Percentiles rank a stretch among this genome's conserved stretches.
Evolutionary conservation across 2,797 vertebrate genomes (phyloP).

Genomic region (Gadopsis marmoratus): DNA sequence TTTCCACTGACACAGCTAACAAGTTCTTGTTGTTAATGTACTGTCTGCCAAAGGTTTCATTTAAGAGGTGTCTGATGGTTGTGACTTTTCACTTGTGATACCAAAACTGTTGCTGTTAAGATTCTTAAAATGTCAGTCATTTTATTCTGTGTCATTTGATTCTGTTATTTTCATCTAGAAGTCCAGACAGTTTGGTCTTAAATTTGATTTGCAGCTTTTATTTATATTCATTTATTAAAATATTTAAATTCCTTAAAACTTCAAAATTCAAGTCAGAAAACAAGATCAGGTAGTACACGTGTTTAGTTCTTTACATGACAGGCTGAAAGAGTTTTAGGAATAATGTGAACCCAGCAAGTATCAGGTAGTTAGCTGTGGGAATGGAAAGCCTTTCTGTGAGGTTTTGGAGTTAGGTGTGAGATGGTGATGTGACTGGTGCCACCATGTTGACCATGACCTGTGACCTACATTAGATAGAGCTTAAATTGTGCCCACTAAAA

Average conservation of each 20-base stretch:
- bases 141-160: conserved; percentile 3
- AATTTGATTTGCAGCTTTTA: neutral
- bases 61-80: conserved; percentile 38
- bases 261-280: neutral
- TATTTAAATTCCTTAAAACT: neutral
- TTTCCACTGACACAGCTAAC: conserved; percentile 5
- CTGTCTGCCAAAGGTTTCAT: conserved; percentile 70
- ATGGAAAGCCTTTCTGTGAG: conserved; percentile 2
- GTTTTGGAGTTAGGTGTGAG: neutral
- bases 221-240: neutral
- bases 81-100: conserved; percentile 43
- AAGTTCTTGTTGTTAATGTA: conserved; percentile 23
- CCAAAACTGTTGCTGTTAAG: conserved; percentile 7
- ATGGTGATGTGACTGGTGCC: too few relatives aligned
- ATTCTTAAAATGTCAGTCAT: conserved; percentile 24
- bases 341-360: too few relatives aligned
- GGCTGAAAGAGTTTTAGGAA: neutral
- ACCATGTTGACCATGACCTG: too few relatives aligned
- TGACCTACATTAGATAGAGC: neutral
- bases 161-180: conserved; percentile 4
- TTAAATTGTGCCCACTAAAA: neutral
- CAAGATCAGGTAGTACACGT: neutral
- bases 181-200: neutral
- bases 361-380: neutral
- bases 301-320: neutral